Percentiles rank a stretch among this genome's conserved stretches.
Conservation (phyloP, 2,113 vertebrate species). For the Ceyx melanurus region DNA sequence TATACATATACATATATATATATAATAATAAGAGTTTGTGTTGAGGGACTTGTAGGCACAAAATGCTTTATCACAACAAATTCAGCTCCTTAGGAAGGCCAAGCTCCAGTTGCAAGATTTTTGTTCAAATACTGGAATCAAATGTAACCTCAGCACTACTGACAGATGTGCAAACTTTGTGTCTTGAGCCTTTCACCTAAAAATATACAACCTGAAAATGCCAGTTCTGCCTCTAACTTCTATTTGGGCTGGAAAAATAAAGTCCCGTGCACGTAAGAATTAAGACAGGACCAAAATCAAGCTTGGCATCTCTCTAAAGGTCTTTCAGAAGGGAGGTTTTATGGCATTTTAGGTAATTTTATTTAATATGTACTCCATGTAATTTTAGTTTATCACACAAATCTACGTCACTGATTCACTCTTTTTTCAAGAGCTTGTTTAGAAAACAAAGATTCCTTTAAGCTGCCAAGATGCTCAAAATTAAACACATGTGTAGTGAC, state of each 20-base stretch:
- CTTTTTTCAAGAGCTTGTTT: conserved; percentile 24
- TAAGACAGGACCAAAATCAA: not conserved
- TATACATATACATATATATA: too few relatives aligned
- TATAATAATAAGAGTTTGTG: not conserved
- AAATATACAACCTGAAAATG: not conserved
- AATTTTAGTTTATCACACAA: conserved; percentile 2
- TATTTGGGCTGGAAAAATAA: not conserved
- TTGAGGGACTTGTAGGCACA: not conserved
- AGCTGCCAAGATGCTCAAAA: conserved; percentile 5
- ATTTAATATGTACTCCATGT: not conserved
- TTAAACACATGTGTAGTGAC: not conserved
- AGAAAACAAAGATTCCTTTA: conserved; percentile 11
- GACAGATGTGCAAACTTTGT: not conserved
- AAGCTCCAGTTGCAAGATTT: not conserved
- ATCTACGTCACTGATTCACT: not conserved
- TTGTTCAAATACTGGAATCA: not conserved
- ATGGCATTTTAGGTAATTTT: not conserved
- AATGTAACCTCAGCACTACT: not conserved
- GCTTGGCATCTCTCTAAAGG: not conserved
- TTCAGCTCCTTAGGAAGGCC: not conserved
- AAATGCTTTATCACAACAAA: not conserved
- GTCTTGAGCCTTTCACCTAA: not conserved
- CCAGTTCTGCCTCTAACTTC: not conserved
- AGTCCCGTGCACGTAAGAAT: not conserved
- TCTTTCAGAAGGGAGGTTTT: not conserved